Conservation (phyloP, 2,888 invertebrate species). For the Marronus borbonicus region DNA sequence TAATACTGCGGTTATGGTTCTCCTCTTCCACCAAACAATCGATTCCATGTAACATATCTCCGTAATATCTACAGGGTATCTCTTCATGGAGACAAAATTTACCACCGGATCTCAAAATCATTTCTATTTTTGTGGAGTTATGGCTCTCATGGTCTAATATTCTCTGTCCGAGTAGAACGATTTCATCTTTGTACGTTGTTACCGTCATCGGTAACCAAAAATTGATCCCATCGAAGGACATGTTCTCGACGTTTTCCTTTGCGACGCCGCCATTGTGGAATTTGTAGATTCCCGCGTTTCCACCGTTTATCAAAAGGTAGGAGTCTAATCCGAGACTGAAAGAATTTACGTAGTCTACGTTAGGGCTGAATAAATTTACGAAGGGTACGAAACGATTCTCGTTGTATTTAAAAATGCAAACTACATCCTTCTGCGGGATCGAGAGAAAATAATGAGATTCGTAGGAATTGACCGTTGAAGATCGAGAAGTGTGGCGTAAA, state of each 20-base stretch:
- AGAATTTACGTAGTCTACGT: conserved; percentile 53
- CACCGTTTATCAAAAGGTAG: conserved; percentile 67
- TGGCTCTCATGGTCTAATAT: conserved; percentile 63
- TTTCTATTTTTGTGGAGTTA: conserved; percentile 61
- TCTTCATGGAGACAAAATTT: conserved; percentile 67
- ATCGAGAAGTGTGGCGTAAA: conserved; percentile 59
- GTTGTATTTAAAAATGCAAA: conserved; percentile 62
- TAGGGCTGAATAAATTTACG: conserved; percentile 57
- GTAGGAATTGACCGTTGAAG: conserved; percentile 61
- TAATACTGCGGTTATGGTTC: conserved; percentile 58
- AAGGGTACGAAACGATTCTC: conserved; percentile 59
- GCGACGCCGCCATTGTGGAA: conserved; percentile 60
- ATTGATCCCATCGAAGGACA: conserved; percentile 62
- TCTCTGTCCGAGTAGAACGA: conserved; percentile 69
- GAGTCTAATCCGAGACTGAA: conserved; percentile 66
- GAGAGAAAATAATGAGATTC: conserved; percentile 61
- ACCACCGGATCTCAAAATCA: conserved; percentile 64
- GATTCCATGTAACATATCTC: conserved; percentile 61
- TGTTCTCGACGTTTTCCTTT: conserved; percentile 59
- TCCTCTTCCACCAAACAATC: conserved; percentile 63
- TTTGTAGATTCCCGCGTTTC: conserved; percentile 64
- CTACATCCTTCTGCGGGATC: conserved; percentile 62
- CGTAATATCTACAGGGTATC: conserved; percentile 64
- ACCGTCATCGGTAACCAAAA: conserved; percentile 67
- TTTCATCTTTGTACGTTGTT: conserved; percentile 69